These are phyloP conservation scores for Chunga burmeisteri DNA, from an alignment of 2,113 vertebrate species.

Conservation along the genomic window DNA sequence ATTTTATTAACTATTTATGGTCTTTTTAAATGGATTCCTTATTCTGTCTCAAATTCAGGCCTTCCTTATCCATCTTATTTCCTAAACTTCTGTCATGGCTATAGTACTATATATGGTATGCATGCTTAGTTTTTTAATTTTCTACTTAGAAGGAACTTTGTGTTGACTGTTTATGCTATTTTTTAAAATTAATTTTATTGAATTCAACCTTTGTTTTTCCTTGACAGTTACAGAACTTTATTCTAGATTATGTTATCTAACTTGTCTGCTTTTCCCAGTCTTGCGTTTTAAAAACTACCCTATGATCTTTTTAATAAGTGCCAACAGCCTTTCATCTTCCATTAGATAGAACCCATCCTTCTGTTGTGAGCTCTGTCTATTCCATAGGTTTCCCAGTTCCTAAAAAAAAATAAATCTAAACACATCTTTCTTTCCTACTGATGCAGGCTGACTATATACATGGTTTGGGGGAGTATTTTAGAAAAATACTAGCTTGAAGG, in stretches of 20 bases:
- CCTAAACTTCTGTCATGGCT: not conserved
- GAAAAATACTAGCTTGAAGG: not conserved
- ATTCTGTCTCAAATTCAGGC: not conserved
- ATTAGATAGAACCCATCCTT: not conserved
- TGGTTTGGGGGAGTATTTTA: not conserved
- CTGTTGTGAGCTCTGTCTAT: not conserved
- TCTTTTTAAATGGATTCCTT: not conserved
- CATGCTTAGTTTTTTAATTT: not conserved
- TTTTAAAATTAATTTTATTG: not conserved
- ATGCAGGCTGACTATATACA: not conserved
- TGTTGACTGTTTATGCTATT: not conserved
- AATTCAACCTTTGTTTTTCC: not conserved
- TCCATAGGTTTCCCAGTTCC: not conserved
- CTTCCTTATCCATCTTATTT: not conserved
- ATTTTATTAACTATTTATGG: not conserved
- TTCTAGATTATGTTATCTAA: not conserved
- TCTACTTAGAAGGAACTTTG: not conserved
- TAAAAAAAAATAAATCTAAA: not conserved
- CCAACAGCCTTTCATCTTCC: not conserved
- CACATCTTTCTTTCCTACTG: not conserved
- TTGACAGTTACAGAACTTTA: not conserved
- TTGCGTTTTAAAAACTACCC: not conserved
- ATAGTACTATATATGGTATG: not conserved
- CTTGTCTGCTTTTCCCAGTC: not conserved
- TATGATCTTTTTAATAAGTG: not conserved